Evolutionary conservation across 2,797 vertebrate genomes (phyloP).

Genomic region (Falco cherrug): DNA sequence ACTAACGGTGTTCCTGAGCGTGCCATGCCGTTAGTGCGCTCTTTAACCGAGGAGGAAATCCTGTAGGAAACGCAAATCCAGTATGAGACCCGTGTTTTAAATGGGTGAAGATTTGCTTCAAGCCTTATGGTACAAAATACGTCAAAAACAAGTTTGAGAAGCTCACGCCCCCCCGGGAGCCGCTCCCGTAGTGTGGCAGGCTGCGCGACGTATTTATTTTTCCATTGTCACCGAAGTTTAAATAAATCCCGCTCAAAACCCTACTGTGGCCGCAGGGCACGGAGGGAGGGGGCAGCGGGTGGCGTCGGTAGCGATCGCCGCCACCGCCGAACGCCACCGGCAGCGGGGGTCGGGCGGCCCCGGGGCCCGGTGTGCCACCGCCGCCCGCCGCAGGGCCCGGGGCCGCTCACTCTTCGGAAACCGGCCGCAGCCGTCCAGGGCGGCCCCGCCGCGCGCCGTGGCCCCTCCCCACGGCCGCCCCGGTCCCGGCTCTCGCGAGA

Average conservation of each 20-base stretch:
- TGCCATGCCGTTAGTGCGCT: rapidly evolving
- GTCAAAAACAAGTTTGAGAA: not conserved
- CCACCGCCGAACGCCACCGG: too few relatives aligned
- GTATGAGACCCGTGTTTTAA: rapidly evolving
- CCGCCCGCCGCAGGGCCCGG: too few relatives aligned
- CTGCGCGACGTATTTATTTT: not conserved
- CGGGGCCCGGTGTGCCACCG: too few relatives aligned
- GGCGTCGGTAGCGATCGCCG: too few relatives aligned
- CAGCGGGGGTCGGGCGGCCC: too few relatives aligned
- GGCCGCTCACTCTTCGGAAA: too few relatives aligned
- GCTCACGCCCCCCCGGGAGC: too few relatives aligned
- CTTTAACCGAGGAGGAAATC: not conserved
- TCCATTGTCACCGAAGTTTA: rapidly evolving
- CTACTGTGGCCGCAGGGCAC: rapidly evolving
- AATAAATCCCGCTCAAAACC: not conserved
- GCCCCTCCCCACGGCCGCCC: too few relatives aligned
- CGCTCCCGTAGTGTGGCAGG: too few relatives aligned
- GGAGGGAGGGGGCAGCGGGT: too few relatives aligned
- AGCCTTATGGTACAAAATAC: not conserved
- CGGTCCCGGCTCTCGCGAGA: not conserved
- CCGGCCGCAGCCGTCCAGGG: too few relatives aligned
- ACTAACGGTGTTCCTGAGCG: not conserved
- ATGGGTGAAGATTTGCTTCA: not conserved
- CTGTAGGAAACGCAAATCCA: not conserved
- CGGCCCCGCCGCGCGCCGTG: rapidly evolving